Conservation (phyloP, 2,888 invertebrate species). For the Tetanocera ferruginea region DNA sequence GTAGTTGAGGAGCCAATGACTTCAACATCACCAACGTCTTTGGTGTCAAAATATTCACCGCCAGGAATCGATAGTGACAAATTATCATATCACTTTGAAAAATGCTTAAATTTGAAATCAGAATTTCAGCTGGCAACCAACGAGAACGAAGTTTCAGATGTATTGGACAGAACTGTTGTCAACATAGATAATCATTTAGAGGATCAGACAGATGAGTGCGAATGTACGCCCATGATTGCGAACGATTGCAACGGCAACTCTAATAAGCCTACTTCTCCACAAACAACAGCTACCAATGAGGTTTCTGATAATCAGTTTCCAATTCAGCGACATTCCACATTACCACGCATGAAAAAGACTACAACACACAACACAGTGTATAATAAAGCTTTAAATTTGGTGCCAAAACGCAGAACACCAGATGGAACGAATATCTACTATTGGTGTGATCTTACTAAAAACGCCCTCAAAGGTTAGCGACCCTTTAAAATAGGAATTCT, state of each 20-base stretch:
- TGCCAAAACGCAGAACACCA: constrained; percentile 82
- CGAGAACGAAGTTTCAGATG: constrained; percentile 26
- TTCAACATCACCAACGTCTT: constrained; percentile 42
- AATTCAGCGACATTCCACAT: constrained; percentile 51
- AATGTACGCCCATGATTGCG: constrained; percentile 51
- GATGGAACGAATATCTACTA: constrained; percentile 89
- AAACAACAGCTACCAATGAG: constrained; percentile 11
- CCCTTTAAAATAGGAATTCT: not conserved
- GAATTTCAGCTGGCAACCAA: constrained; percentile 57
- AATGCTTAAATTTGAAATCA: constrained; percentile 64
- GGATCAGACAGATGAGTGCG: constrained; percentile 22
- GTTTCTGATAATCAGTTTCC: constrained; percentile 6
- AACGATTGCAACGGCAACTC: constrained; percentile 62
- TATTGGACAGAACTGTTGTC: constrained; percentile 32
- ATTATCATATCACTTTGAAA: constrained; percentile 56
- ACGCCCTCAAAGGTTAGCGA: constrained; percentile 71
- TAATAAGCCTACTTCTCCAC: constrained; percentile 13
- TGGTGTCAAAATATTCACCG: not conserved
- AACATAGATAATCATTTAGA: constrained; percentile 50
- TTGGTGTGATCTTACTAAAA: constrained; percentile 85
- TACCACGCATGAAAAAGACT: constrained; percentile 61
- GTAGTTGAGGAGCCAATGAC: constrained; percentile 66
- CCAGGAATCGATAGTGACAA: constrained; percentile 20
- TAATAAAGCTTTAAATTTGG: constrained; percentile 70
- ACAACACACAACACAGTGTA: constrained; percentile 61